phyloP scores from a whole-genome alignment of 2,113 vertebrate species.

The Poeciliopsis retropinna region DNA sequence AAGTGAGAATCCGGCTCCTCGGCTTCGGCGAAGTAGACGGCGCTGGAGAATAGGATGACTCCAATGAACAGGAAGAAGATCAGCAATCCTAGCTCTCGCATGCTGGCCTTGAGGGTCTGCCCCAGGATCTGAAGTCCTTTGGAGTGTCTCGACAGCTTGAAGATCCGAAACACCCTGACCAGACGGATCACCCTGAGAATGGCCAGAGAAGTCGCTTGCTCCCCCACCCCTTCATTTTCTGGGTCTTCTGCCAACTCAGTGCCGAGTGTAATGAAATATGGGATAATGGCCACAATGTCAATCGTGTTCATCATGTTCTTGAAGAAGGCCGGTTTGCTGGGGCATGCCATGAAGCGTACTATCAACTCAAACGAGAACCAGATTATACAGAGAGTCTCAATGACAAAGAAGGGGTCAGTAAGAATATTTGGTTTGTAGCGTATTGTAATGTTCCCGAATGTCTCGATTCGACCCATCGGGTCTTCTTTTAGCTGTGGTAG shows the following conservation, averaged over 20 bases:
- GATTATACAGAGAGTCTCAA: constrained; percentile 97
- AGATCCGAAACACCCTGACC: constrained; percentile 99
- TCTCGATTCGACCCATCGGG: constrained; percentile 74
- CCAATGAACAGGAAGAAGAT: constrained; percentile 99
- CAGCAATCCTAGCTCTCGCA: constrained; percentile 96
- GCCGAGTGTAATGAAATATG: constrained; percentile 97
- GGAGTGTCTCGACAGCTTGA: constrained; percentile 98
- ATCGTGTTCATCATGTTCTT: constrained; percentile 99
- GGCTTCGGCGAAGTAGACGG: constrained; percentile 98
- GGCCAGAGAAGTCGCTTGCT: constrained; percentile 97
- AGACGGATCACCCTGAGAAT: constrained; percentile 99
- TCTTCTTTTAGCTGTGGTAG: constrained; percentile 93
- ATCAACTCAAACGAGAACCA: constrained; percentile 99
- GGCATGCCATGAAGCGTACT: constrained; percentile 95
- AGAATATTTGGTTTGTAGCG: constrained; percentile 91
- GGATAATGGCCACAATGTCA: constrained; percentile 98
- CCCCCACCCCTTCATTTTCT: constrained; percentile 86
- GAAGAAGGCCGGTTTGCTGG: constrained; percentile 98
- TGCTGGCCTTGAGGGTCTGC: constrained; percentile 98
- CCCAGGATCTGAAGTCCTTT: constrained; percentile 99
- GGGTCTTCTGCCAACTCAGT: constrained; percentile 95
- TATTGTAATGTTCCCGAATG: constrained; percentile 87
- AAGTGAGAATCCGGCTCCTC: constrained; percentile 93
- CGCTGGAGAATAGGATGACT: constrained; percentile 98
- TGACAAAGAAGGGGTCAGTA: constrained; percentile 95